Percentiles rank a stretch among this genome's conserved stretches.
phyloP scores from a whole-genome alignment of 2,797 vertebrate species.

The Hypotaenidia okinawae region DNA sequence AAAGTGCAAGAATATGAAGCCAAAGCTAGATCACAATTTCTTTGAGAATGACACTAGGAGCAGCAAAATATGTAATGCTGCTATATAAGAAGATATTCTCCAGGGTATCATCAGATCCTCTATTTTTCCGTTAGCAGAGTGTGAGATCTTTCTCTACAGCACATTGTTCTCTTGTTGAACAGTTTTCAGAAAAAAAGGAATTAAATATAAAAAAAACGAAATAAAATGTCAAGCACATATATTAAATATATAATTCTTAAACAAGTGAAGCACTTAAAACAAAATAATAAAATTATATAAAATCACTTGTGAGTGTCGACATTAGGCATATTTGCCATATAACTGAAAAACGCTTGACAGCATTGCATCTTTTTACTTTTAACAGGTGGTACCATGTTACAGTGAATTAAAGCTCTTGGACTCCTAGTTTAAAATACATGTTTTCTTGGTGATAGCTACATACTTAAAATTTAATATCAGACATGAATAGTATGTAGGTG shows the following conservation, averaged over 20 bases:
- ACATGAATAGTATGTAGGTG: neutral
- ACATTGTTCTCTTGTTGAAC: neutral
- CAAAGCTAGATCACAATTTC: neutral
- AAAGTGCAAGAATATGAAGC: neutral
- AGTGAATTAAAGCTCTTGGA: neutral
- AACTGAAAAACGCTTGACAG: neutral
- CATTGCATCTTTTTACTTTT: neutral
- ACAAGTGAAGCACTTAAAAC: neutral
- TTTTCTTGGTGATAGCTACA: neutral
- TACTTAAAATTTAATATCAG: slow-evolving; percentile 1
- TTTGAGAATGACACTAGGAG: neutral
- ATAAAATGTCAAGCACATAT: neutral
- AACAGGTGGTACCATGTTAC: neutral
- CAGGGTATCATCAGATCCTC: neutral
- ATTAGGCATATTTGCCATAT: neutral
- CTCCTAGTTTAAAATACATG: neutral
- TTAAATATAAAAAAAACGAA: neutral
- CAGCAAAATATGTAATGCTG: neutral
- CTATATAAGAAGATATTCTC: neutral
- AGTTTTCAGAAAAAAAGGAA: neutral
- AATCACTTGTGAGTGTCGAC: neutral
- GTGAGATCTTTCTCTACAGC: neutral
- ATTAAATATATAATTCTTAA: neutral
- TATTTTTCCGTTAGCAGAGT: neutral
- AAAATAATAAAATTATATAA: neutral